These are phyloP conservation scores for Seriola aureovittata DNA, from an alignment of 2,113 vertebrate species.

Conservation along the genomic window DNA sequence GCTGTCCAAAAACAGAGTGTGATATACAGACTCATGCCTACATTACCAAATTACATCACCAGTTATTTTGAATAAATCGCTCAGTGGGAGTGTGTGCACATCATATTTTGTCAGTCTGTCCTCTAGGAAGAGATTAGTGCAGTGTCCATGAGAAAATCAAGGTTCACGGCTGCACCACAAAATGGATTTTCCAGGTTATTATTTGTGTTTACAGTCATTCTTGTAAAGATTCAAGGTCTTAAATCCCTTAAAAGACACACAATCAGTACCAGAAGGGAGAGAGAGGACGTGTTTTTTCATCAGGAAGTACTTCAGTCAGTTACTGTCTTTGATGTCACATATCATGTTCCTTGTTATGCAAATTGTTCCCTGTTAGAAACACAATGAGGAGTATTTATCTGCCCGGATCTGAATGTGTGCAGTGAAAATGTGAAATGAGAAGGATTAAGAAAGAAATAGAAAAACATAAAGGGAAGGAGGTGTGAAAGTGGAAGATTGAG, in stretches of 20 bases:
- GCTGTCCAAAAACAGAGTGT: constrained; percentile 10
- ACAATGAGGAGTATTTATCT: constrained; percentile 48
- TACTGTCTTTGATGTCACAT: constrained; percentile 60
- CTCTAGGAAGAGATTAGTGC: constrained; percentile 51
- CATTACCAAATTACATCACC: constrained; percentile 43
- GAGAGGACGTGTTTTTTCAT: constrained; percentile 6
- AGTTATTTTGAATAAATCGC: constrained; percentile 46
- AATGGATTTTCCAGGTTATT: constrained; percentile 56
- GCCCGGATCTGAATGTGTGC: constrained; percentile 20
- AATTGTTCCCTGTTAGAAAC: constrained; percentile 38
- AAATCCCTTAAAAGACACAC: constrained; percentile 28
- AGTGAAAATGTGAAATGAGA: constrained; percentile 34
- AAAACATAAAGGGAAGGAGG: constrained; percentile 35
- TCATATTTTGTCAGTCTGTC: constrained; percentile 44
- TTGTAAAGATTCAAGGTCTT: constrained; percentile 41
- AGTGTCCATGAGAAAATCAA: constrained; percentile 42
- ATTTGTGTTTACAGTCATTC: constrained; percentile 58
- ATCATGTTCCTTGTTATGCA: constrained; percentile 63
- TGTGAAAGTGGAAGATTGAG: constrained; percentile 53
- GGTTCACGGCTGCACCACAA: constrained; percentile 45
- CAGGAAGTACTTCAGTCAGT: constrained; percentile 48
- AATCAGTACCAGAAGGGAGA: not conserved
- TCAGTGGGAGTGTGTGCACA: constrained; percentile 3
- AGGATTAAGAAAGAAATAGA: constrained; percentile 39
- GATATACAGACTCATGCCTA: constrained; percentile 35